Conservation (phyloP, 1,140 invertebrate genomes). For the Brachionus rotundiformis region DNA sequence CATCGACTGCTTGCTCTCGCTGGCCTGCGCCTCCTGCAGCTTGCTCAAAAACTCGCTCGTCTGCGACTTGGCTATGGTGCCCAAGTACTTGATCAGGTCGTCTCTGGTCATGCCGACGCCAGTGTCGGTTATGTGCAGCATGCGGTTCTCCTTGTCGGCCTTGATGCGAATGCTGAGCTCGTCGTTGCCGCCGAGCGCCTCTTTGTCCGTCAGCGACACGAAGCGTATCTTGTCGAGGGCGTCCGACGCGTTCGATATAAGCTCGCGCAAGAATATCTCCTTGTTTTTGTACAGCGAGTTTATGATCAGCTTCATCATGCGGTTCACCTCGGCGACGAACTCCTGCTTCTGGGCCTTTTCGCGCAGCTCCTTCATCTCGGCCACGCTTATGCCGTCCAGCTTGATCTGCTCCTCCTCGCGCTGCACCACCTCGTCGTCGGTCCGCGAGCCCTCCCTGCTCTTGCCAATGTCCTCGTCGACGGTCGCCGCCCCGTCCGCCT, state of each 20-base stretch:
- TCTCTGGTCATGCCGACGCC: conserved; percentile 96
- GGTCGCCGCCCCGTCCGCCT: conserved; percentile 55
- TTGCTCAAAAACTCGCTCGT: conserved; percentile 96
- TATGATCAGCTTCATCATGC: conserved; percentile 99
- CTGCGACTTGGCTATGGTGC: conserved; percentile 98
- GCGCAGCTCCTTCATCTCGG: conserved; percentile 82
- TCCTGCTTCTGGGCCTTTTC: conserved; percentile 88
- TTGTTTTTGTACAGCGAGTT: conserved; percentile 97
- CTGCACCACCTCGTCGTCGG: conserved; percentile 67
- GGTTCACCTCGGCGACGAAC: conserved; percentile 92
- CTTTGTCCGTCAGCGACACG: conserved; percentile 70
- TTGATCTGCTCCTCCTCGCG: conserved; percentile 96
- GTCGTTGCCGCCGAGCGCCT: conserved; percentile 28
- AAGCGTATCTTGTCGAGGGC: conserved; percentile 70
- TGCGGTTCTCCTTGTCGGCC: conserved; percentile 90
- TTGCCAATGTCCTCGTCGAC: conserved; percentile 77
- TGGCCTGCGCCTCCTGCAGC: conserved; percentile 67
- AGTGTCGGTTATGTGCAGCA: conserved; percentile 90
- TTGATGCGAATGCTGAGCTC: conserved; percentile 55
- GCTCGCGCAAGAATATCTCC: conserved; percentile 94
- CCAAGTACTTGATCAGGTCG: conserved; percentile 92
- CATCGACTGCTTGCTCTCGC: conserved; percentile 46
- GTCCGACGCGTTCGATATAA: conserved; percentile 82
- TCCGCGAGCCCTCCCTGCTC: conserved; percentile 78
- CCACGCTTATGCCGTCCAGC: conserved; percentile 88